Evolutionary conservation across 2,888 invertebrate genomes (phyloP).

Genomic region (Eupsilia transversa): DNA sequence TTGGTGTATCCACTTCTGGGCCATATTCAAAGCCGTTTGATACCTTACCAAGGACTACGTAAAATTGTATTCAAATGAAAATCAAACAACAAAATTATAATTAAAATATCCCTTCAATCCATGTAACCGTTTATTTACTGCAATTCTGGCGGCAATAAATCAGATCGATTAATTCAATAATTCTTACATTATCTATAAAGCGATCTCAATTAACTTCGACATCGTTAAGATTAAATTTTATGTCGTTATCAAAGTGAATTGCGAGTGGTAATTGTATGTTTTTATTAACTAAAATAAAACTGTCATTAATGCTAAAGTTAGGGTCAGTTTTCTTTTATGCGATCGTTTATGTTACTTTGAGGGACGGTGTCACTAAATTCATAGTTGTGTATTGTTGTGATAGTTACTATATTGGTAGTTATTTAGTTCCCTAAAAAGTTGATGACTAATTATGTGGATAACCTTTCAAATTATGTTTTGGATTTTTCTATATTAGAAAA

Average conservation of each 20-base stretch:
- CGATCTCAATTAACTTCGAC: constrained; percentile 69
- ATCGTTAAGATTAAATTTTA: constrained; percentile 66
- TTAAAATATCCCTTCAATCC: constrained; percentile 46
- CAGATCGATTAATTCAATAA: constrained; percentile 68
- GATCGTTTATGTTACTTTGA: constrained; percentile 8
- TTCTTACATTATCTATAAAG: constrained; percentile 66
- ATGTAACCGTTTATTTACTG: constrained; percentile 31
- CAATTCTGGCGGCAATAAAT: constrained; percentile 42
- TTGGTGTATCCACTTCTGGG: not conserved
- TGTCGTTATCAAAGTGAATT: constrained; percentile 56
- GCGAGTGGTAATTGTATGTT: constrained; percentile 63
- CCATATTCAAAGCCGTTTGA: not conserved
- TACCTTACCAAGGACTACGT: not conserved
- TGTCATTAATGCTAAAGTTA: constrained; percentile 50
- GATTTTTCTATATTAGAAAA: not conserved
- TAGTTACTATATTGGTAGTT: too few relatives aligned
- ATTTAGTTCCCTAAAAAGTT: not conserved
- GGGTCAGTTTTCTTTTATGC: constrained; percentile 43
- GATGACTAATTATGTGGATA: not conserved
- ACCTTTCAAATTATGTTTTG: too few relatives aligned
- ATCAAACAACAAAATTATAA: constrained; percentile 30
- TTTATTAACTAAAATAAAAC: constrained; percentile 68
- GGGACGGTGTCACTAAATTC: not conserved
- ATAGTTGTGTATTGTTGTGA: too few relatives aligned
- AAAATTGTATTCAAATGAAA: constrained; percentile 7